phyloP scores from a whole-genome alignment of 2,113 vertebrate species.

The Miniopterus natalensis region DNA sequence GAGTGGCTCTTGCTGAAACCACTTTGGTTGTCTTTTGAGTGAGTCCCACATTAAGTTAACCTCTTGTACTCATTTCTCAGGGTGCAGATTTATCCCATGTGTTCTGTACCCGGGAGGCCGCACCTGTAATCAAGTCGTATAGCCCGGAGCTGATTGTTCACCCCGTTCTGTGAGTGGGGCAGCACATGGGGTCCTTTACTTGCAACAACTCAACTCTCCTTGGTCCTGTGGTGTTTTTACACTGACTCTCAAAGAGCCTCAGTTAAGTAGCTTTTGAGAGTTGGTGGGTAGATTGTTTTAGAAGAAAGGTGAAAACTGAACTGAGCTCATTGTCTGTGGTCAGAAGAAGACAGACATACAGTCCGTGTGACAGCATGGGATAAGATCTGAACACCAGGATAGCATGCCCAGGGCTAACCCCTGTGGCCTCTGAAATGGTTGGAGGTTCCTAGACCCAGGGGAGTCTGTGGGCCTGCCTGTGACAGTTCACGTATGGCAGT shows the following conservation, averaged over 20 bases:
- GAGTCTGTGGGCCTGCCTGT: not conserved
- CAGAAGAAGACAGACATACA: not conserved
- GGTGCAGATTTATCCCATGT: conserved; percentile 98
- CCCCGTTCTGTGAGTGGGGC: conserved; percentile 95
- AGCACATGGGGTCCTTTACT: accelerated
- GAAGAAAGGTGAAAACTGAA: not conserved
- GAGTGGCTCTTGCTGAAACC: not conserved
- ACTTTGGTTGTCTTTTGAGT: accelerated
- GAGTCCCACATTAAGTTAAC: accelerated
- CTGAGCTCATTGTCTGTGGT: not conserved
- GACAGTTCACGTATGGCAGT: not conserved
- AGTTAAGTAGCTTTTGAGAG: not conserved
- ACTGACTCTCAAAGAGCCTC: not conserved
- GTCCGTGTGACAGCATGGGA: not conserved
- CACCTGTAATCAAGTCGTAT: conserved; percentile 97
- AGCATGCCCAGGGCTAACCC: too few species aligned
- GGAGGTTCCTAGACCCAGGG: not conserved
- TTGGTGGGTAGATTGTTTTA: not conserved
- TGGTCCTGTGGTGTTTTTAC: not conserved
- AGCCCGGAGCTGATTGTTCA: conserved; percentile 99
- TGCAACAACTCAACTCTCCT: not conserved
- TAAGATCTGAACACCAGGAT: not conserved
- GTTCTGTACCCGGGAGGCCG: conserved; percentile 98
- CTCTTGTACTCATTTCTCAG: conserved; percentile 85
- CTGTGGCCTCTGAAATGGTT: not conserved